These are phyloP conservation scores for Chalcis sispes DNA, from an alignment of 2,888 invertebrate genomes.

Conservation along the genomic window DNA sequence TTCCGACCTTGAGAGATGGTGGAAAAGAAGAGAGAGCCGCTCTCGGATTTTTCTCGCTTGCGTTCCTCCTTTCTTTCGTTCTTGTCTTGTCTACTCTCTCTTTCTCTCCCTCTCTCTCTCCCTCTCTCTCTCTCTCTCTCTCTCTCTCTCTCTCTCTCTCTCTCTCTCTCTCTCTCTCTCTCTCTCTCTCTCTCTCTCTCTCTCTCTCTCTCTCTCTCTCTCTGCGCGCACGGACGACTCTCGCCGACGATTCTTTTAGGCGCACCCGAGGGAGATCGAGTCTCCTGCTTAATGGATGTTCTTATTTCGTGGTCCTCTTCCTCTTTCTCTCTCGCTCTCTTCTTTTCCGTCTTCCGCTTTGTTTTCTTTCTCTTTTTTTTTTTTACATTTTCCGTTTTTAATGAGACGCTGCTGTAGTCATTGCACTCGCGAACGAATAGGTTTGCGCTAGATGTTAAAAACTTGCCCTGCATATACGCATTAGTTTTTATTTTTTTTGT, in stretches of 20 bases:
- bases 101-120: neutral
- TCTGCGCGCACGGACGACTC: neutral
- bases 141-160: too few species aligned
- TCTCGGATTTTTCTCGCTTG: too few species aligned
- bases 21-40: neutral
- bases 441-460: too few species aligned
- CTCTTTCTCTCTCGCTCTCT: neutral
- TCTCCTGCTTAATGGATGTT: constrained; percentile 44
- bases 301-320: constrained; percentile 23
- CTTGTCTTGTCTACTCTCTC: neutral
- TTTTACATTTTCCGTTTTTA: constrained; percentile 7
- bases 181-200: too few species aligned
- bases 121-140: too few species aligned
- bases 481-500: too few species aligned
- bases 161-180: too few species aligned
- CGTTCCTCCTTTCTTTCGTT: too few species aligned
- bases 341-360: neutral
- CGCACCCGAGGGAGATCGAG: neutral
- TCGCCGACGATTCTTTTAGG: constrained; percentile 13
- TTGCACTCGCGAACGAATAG: too few species aligned
- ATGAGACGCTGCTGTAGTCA: neutral
- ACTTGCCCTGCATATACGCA: too few species aligned
- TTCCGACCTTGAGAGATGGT: constrained; percentile 26
- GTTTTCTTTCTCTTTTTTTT: neutral
- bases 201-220: too few species aligned